phyloP scores from a whole-genome alignment of 2,888 invertebrate species.

The Hemithea aestivaria region DNA sequence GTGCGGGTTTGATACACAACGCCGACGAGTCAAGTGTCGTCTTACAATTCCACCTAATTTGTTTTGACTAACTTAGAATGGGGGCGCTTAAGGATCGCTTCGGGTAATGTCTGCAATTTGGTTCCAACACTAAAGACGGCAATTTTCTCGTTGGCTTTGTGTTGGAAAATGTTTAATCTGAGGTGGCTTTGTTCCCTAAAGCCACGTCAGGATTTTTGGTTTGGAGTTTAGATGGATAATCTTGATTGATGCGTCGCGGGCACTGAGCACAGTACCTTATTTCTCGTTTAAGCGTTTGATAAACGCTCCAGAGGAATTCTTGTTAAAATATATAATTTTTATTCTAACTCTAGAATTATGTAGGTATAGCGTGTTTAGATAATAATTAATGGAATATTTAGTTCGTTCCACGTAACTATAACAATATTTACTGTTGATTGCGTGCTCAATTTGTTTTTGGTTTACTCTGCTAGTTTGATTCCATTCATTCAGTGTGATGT shows the following conservation, averaged over 20 bases:
- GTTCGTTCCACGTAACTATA: neutral
- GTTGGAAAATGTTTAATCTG: neutral
- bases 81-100: conserved; percentile 1
- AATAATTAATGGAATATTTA: neutral
- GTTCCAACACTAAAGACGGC: neutral
- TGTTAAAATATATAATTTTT: too few species aligned
- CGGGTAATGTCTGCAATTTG: conserved; percentile 1
- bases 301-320: neutral
- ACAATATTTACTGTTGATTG: neutral
- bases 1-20: neutral
- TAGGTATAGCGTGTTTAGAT: too few species aligned
- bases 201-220: neutral
- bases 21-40: conserved; percentile 11
- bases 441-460: conserved; percentile 3
- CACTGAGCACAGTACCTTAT: too few species aligned
- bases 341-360: too few species aligned
- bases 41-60: conserved; percentile 8
- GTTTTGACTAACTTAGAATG: conserved; percentile 1
- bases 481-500: conserved; percentile 21
- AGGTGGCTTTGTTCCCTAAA: conserved; percentile 2
- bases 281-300: neutral
- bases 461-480: conserved; percentile 8
- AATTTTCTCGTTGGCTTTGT: conserved; percentile 9
- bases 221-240: neutral
- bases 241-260: conserved; percentile 3